Conservation (phyloP, 2,113 vertebrate species). For the Ammodytes marinus region DNA sequence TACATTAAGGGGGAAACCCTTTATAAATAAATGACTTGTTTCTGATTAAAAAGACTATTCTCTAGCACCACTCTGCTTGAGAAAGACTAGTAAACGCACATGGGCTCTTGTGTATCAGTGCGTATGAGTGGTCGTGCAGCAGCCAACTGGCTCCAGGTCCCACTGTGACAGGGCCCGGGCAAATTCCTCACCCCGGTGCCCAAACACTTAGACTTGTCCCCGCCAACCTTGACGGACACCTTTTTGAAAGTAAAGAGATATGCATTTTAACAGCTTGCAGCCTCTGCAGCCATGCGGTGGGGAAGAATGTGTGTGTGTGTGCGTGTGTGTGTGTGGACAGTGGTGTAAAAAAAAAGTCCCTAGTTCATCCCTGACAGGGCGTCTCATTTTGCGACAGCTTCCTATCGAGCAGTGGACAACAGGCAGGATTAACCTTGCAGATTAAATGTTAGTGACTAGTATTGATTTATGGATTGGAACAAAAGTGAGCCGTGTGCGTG, state of each 20-base stretch:
- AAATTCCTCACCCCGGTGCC: slow-evolving; percentile 87
- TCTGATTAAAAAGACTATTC: slow-evolving; percentile 37
- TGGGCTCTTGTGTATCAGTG: slow-evolving; percentile 29
- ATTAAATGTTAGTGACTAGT: slow-evolving; percentile 76
- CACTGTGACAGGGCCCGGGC: slow-evolving; percentile 78
- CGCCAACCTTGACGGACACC: slow-evolving; percentile 79
- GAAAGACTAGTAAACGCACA: slow-evolving; percentile 25
- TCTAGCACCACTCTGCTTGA: slow-evolving; percentile 5
- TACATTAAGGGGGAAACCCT: slow-evolving; percentile 48
- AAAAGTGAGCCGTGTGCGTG: slow-evolving; percentile 56
- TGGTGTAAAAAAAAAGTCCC: slow-evolving; percentile 23
- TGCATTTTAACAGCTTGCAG: slow-evolving; percentile 72
- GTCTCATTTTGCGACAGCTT: slow-evolving; percentile 50
- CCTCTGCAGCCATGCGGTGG: slow-evolving; percentile 20
- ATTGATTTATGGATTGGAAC: slow-evolving; percentile 80
- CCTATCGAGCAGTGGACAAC: slow-evolving; percentile 25
- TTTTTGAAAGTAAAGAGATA: slow-evolving; percentile 72
- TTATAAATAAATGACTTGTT: slow-evolving; percentile 45
- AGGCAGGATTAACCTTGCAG: slow-evolving; percentile 70
- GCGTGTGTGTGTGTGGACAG: neutral
- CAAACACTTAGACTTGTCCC: slow-evolving; percentile 80
- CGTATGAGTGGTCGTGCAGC: slow-evolving; percentile 28
- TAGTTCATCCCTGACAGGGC: slow-evolving; percentile 24
- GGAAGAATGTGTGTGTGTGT: slow-evolving; percentile 9
- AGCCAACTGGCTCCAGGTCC: slow-evolving; percentile 84